phyloP scores from a whole-genome alignment of 2,888 invertebrate species.

The Mellilla xanthometata region DNA sequence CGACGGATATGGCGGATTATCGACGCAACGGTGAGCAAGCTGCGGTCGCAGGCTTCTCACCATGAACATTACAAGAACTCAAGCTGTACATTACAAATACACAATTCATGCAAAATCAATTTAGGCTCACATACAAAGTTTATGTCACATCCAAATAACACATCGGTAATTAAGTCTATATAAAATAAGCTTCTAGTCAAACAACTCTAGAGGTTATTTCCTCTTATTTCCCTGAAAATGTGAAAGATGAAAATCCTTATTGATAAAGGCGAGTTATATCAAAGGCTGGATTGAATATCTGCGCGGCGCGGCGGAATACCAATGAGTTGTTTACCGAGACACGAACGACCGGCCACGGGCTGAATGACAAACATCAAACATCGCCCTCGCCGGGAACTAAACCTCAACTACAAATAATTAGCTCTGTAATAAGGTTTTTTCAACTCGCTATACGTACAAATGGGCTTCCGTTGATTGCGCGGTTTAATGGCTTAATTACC shows the following conservation, averaged over 20 bases:
- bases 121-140: no score
- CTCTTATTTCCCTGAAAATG: not conserved
- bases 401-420: constrained; percentile 4
- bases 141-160: no score
- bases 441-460: constrained; percentile 2
- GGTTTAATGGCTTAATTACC: constrained; percentile 18
- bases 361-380: no score
- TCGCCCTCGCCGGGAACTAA: not conserved
- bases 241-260: not conserved
- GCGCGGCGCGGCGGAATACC: not conserved
- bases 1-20: constrained; percentile 52
- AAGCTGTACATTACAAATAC: no score
- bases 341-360: not conserved
- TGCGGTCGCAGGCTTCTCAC: not conserved
- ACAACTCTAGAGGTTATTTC: not conserved
- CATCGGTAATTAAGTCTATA: not conserved
- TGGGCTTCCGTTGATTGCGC: constrained; percentile 11
- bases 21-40: constrained; percentile 5
- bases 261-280: constrained; percentile 2
- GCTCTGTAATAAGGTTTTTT: constrained; percentile 8
- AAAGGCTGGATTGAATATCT: constrained; percentile 3
- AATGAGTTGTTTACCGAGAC: constrained; percentile 6
- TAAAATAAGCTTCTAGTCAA: not conserved
- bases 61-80: no score
- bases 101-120: no score